Evolutionary conservation across 2,888 invertebrate species (phyloP), one percentile per base, ranked within the genome.

Genomic region (Buathra laborator): DNA sequence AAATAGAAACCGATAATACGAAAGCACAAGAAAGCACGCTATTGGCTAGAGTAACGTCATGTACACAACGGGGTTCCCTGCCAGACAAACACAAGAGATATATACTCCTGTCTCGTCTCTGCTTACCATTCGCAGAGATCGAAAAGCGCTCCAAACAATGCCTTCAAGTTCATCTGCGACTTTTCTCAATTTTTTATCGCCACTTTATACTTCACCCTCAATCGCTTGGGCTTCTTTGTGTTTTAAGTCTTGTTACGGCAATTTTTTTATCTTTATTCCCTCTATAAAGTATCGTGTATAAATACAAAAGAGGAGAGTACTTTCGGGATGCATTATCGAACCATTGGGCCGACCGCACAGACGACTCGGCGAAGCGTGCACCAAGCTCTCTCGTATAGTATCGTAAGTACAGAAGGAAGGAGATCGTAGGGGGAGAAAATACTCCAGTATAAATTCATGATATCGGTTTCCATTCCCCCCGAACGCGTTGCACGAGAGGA

Each of bases 401-500:
- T 12, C 14, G 59, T 56, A 56, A 24, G 59, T 62, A 14, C 14
- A 62, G 12, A 53, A 9, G 53, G 9, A 46, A 9, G 12, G 24
- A 32, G 37, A 10, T 66, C 44, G 37, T 51, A 56, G 24, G 46
- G n/a, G 56, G 37, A 37, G 37, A 68, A 81, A 75, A 29, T 68
- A 62, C 24, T 67, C 43, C 46, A 12, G 67, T 68, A 81, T 75
- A 68, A 81, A 81, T 81, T 68, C 59, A 68, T 81, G 67, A 75
- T 68, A 68, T 81, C 68, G 81, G 74, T 68, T 75, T 53, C 83
- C 83, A 81, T 86, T 86, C 70, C 88, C 84, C 81, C 81, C 66
- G 74, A 81, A 53, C 12, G 3, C 59, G 71, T 72, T 80, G 70
- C 77, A 71, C 72, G 74, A 70, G 84, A 64, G 37, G 71, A 37